Conservation (phyloP, 2,888 invertebrate genomes). For the Atethmia centrago region DNA sequence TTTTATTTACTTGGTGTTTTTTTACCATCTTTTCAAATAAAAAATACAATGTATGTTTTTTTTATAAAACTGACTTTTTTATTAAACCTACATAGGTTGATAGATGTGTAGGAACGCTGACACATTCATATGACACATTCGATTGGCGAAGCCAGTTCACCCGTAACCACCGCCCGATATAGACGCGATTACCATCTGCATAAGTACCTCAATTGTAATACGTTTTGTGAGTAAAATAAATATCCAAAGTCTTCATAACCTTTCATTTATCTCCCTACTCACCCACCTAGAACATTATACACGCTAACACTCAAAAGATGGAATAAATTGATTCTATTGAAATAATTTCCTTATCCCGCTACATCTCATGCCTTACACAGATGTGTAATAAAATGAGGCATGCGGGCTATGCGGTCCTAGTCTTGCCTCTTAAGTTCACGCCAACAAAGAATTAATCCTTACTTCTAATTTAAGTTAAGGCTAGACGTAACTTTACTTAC, state of each 20-base stretch:
- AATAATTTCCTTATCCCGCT: constrained; percentile 32
- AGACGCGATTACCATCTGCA: too few species aligned
- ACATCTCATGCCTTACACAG: constrained; percentile 57
- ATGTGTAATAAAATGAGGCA: constrained; percentile 83
- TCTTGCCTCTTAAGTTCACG: constrained; percentile 70
- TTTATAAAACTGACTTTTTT: not conserved
- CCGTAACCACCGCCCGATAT: too few species aligned
- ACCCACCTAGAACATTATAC: too few species aligned
- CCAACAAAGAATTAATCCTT: constrained; percentile 72
- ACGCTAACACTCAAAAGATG: too few species aligned
- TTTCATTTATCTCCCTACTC: too few species aligned
- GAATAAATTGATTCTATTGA: not conserved
- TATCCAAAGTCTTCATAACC: too few species aligned
- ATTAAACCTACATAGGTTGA: not conserved
- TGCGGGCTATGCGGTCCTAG: constrained; percentile 79
- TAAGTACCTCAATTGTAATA: too few species aligned
- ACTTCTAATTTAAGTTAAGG: constrained; percentile 60
- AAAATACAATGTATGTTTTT: not conserved
- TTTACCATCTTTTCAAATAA: not conserved
- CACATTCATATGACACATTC: too few species aligned
- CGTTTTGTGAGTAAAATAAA: too few species aligned
- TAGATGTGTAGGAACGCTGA: not conserved
- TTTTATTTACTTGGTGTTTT: not conserved
- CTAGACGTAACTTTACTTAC: constrained; percentile 39
- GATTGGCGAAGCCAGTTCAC: too few species aligned